Evolutionary conservation across 2,113 vertebrate species (phyloP), one percentile per base, ranked within the genome.

Genomic region (Propithecus coquereli): DNA sequence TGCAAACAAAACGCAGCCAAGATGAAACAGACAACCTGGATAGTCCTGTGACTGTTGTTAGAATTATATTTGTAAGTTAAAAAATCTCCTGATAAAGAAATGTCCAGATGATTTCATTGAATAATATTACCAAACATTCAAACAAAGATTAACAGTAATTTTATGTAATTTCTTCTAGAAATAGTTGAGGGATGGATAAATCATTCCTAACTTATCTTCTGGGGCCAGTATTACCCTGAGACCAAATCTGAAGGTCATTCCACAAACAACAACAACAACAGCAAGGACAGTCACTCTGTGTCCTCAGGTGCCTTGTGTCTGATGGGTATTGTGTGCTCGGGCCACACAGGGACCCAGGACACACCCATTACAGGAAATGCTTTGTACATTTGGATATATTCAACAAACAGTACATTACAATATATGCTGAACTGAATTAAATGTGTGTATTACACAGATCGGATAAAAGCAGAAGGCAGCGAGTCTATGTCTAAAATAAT

Each of bases 311-410:
- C 22, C 6, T 2, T 2, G 10, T 17, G 0, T 32, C 37, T 13
- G 10, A 6, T 5, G 25, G 5, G 9, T 6, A 1, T 4, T 5
- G 0, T 37, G 50, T 22, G 18, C 3, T 30, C 7, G 7, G 17
- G 25, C 2, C 0, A 6, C 25, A 8, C 3, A 27, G 18, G 2
- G 32, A 40, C 37, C 6, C 50, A 34, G 40, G 23, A 8, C 9
- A 16, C 2, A 16, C 4, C 10, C 2, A 4, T 6, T 32, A 8
- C 10, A 54, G 37, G n/a, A 59, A 59, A 12, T 3, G 2, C 23
- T 8, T 23, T 13, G 13, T 22, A 1, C 4, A 8, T 32, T 34
- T 71, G 37, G 23, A 45, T 27, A 65, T 37, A 77, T 27, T 65
- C 73, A 50, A n/a, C 14, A 66, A 37, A 37, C 10, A 37, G 14